phyloP scores from a whole-genome alignment of 2,113 vertebrate genomes.

The Eretmochelys imbricata region DNA sequence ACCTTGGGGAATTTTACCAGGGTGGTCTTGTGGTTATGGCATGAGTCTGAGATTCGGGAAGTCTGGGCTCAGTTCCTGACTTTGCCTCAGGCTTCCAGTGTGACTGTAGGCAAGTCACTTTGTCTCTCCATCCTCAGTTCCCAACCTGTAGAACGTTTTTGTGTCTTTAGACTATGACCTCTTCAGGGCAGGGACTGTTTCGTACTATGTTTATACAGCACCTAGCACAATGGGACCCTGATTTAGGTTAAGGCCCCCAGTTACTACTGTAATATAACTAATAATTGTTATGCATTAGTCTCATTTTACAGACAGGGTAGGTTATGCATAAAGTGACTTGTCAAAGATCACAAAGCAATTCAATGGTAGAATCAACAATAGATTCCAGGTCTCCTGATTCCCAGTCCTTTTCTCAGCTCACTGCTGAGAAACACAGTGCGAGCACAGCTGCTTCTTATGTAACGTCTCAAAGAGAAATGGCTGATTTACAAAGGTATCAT shows the following conservation, averaged over 20 bases:
- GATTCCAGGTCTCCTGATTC: slow-evolving; percentile 21
- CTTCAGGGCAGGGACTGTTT: neutral
- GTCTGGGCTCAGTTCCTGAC: neutral
- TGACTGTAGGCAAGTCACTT: neutral
- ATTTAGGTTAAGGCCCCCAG: neutral
- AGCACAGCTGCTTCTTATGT: neutral
- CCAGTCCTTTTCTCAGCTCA: neutral
- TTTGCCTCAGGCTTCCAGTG: neutral
- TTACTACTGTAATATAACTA: neutral
- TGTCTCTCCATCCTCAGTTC: neutral
- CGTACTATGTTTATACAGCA: neutral
- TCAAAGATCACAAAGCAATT: neutral
- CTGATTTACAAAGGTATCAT: neutral
- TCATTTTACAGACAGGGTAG: neutral
- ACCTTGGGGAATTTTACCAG: fast-evolving
- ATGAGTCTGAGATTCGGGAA: neutral
- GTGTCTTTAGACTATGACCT: neutral
- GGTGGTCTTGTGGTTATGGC: neutral
- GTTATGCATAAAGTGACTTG: neutral
- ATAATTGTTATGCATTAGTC: neutral
- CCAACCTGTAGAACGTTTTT: neutral
- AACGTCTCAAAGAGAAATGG: neutral
- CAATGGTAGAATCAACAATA: neutral
- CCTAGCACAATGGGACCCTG: too few species aligned
- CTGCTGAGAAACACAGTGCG: neutral